phyloP scores from a whole-genome alignment of 2,888 invertebrate genomes.

The Polietes domitor region DNA sequence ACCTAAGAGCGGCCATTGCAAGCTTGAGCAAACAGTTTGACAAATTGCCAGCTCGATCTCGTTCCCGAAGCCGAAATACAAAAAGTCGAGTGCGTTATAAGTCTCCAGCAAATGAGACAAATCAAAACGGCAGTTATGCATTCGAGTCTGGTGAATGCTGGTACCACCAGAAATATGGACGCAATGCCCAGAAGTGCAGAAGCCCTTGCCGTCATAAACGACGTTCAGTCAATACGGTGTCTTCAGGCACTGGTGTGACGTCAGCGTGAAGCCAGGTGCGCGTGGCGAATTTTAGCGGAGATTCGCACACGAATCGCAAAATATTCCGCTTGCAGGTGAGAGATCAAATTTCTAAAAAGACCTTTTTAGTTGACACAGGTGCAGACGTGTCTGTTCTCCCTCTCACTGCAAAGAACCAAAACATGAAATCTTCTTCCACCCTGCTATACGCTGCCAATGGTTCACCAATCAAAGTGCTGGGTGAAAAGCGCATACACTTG shows the following conservation, averaged over 20 bases:
- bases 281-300: neutral
- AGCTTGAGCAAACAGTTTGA: conserved; percentile 3
- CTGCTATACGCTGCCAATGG: neutral
- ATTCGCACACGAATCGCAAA: neutral
- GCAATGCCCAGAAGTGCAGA: conserved; percentile 30
- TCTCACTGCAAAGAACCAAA: neutral
- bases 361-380: neutral
- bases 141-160: neutral
- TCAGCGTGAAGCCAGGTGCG: neutral
- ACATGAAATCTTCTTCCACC: neutral
- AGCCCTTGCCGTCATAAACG: conserved; percentile 33
- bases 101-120: neutral
- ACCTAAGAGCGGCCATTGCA: no score
- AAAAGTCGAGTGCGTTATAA: neutral
- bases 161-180: conserved; percentile 26
- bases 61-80: conserved; percentile 20
- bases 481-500: neutral
- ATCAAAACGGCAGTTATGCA: neutral
- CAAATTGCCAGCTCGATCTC: conserved; percentile 17
- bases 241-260: neutral
- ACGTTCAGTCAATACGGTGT: neutral
- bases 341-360: neutral
- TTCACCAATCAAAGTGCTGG: neutral
- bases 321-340: conserved; percentile 43
- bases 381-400: neutral